A percentile compares a stretch with the other conserved stretches of the same genome.
These are phyloP conservation scores for Pipra filicauda DNA, from an alignment of 2,113 vertebrate genomes.

Conservation along the genomic window DNA sequence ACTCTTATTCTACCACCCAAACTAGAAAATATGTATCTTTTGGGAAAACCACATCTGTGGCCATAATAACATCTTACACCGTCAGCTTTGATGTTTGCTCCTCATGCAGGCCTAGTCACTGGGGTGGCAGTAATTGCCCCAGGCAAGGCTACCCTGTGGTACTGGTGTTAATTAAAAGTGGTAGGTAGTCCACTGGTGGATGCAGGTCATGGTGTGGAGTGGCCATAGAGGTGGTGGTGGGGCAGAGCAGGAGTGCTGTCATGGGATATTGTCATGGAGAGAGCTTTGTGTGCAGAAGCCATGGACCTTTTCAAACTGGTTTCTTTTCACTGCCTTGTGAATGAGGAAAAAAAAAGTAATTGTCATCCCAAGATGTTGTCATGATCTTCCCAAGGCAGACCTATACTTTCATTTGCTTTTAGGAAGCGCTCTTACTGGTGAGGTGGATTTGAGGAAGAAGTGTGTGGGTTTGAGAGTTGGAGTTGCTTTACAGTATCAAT, in stretches of 20 bases:
- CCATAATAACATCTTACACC: not conserved
- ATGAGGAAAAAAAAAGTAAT: not conserved
- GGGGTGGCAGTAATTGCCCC: not conserved
- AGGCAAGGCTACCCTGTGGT: not conserved
- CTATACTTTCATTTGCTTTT: not conserved
- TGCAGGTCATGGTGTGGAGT: not conserved
- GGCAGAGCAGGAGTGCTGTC: not conserved
- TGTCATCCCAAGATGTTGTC: not conserved
- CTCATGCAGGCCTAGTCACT: not conserved
- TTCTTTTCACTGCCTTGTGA: not conserved
- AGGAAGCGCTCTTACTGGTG: not conserved
- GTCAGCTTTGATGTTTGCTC: not conserved
- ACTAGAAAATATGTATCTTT: not conserved
- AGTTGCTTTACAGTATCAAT: not conserved
- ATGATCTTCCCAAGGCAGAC: not conserved
- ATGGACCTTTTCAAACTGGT: accelerated
- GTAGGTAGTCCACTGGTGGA: not conserved
- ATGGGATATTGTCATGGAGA: accelerated
- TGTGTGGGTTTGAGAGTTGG: not conserved
- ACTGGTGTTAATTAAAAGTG: not conserved
- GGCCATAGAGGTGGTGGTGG: accelerated
- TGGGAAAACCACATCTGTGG: not conserved
- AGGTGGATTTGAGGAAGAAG: not conserved
- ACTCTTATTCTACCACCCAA: not conserved
- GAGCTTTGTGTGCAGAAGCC: not conserved